Percentiles rank a stretch among this genome's conserved stretches.
These are phyloP conservation scores for Crax fasciolata DNA, from an alignment of 2,797 vertebrate species.

Conservation along the genomic window DNA sequence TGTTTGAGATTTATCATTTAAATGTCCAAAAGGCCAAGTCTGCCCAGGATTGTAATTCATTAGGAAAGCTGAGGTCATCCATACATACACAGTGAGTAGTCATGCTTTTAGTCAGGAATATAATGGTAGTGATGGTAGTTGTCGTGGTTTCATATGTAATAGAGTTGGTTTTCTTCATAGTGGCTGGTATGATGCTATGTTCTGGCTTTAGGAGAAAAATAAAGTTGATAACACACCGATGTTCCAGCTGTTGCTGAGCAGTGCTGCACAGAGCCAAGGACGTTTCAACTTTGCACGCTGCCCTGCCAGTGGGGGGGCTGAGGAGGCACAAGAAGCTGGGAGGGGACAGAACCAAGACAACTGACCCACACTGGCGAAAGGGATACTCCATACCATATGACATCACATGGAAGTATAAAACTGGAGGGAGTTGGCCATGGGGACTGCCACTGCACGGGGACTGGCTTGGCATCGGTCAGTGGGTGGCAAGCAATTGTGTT, in stretches of 20 bases:
- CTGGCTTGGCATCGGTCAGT: no score
- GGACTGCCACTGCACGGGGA: no score
- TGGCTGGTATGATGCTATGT: no score
- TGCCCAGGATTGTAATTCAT: background rate
- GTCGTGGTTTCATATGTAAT: no score
- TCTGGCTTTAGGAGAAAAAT: no score
- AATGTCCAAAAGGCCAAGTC: accelerated
- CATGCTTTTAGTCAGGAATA: background rate
- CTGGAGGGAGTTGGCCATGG: background rate
- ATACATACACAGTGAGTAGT: background rate
- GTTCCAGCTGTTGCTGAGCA: no score
- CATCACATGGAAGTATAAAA: background rate
- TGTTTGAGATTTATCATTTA: background rate
- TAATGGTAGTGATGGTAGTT: background rate
- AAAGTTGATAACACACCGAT: no score
- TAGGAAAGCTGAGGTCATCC: background rate
- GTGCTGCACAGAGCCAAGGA: no score
- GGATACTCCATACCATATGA: background rate
- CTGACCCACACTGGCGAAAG: background rate
- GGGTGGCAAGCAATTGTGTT: no score
- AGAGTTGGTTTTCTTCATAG: no score
- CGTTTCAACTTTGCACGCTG: no score
- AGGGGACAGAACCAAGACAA: background rate
- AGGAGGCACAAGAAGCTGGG: background rate
- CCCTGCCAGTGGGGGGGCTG: background rate